Base-by-base conservation (phyloP, 2,797 vertebrate genomes). In the Alfaro cultratus region DNA sequence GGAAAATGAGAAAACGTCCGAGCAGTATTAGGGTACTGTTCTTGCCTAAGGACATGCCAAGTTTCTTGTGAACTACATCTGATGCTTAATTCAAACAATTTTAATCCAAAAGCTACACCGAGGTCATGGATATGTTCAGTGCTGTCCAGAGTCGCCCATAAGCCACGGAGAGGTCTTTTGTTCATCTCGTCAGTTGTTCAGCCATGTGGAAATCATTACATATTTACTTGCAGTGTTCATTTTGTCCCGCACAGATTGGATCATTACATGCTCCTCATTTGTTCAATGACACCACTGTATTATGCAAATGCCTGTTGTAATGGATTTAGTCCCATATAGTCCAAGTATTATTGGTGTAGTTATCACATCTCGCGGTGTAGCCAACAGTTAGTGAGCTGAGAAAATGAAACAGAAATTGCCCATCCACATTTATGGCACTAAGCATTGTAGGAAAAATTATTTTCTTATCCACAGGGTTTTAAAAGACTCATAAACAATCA, bases 301-400 rank as follows among this genome's bases (percentile, higher is more conserved):
- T 93, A 92, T 93, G 91, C 91, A 94, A 94, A 95, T 94, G 88
- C 84, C 92, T 51, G 89, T 89, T 92, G 83, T 92, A 93, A 94
- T 94, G 90, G 92, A 71, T 93, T 90, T 90, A 93, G 91, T 86
- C 88, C 86, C 86, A 86, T 81, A 87, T 80, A 87, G 86, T 92
- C 91, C 89, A 90, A 90, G 92, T 93, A 94, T 94, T 87, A 93
- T 84, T 79, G 88, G 74, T 60, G 34, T 86, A 87, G 91, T 92
- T 92, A 90, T 88, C 87, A 81, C 91, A 89, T 90, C 86, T 88
- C 85, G 89, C 88, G 70, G 80, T 92, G 91, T 92, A 90, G 92
- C 93, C 93, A 94, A 94, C 92, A 92, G 92, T 94, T 92, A 95
- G 93, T 93, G 94, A 94, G 92, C 91, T 94, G 92, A 86, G 92